Percentiles rank a stretch among this genome's conserved stretches.
These are phyloP conservation scores for Psammodynastes pulverulentus DNA, from an alignment of 2,113 vertebrate genomes.

Conservation along the genomic window DNA sequence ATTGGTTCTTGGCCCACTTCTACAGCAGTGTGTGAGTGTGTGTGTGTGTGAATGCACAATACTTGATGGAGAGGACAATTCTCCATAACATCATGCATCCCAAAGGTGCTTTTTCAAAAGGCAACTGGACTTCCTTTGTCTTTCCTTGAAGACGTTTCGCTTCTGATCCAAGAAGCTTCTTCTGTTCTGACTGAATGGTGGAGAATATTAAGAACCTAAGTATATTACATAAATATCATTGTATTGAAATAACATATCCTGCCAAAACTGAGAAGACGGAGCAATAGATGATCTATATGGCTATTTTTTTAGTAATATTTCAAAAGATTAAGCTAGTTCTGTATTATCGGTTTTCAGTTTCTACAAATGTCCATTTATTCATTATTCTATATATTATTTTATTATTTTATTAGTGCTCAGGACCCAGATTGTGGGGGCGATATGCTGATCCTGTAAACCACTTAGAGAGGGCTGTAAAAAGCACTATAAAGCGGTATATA, in stretches of 20 bases:
- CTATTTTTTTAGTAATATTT: not conserved
- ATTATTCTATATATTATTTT: not conserved
- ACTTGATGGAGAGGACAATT: not conserved
- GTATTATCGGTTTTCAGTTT: not conserved
- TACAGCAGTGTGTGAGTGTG: not conserved
- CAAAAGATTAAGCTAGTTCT: not conserved
- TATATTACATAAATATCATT: not conserved
- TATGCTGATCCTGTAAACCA: no score
- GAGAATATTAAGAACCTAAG: not conserved
- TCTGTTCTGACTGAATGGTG: not conserved
- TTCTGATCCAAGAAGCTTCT: not conserved
- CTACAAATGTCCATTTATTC: not conserved
- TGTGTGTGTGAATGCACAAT: not conserved
- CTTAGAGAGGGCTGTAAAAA: no score
- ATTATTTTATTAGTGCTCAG: not conserved
- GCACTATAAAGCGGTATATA: no score
- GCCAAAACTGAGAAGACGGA: not conserved
- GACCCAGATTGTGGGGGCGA: no score
- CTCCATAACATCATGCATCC: not conserved
- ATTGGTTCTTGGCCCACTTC: not conserved
- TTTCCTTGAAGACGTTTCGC: not conserved
- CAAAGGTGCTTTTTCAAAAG: not conserved
- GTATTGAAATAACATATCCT: not conserved
- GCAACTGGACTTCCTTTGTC: not conserved
- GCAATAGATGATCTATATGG: not conserved